These are phyloP conservation scores for Heterotis niloticus DNA, from an alignment of 2,113 vertebrate genomes.

Conservation along the genomic window DNA sequence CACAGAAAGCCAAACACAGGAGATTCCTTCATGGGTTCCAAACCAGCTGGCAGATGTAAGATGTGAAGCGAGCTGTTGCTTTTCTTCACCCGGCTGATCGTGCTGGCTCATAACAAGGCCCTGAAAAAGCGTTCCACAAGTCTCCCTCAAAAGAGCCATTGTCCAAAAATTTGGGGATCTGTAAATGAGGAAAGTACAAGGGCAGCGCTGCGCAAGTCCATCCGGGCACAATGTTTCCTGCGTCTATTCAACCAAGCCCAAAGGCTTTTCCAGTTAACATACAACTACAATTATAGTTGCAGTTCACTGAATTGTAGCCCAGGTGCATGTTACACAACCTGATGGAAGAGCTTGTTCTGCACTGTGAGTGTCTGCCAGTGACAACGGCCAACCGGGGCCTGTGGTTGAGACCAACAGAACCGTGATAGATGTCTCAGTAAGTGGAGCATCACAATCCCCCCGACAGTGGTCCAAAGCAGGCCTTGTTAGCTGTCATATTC, in stretches of 20 bases:
- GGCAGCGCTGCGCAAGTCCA: neutral
- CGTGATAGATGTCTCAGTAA: neutral
- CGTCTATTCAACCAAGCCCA: constrained; percentile 26
- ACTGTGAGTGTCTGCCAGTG: constrained; percentile 7
- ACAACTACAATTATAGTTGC: constrained; percentile 20
- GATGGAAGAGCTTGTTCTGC: constrained; percentile 9
- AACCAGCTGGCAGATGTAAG: neutral
- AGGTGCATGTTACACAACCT: constrained; percentile 22
- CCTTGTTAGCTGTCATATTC: no score
- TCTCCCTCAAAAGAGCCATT: constrained; percentile 27
- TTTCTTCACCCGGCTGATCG: constrained; percentile 12
- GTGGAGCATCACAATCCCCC: neutral
- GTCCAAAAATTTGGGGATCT: constrained; percentile 18
- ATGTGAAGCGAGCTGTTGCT: neutral
- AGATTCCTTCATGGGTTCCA: neutral
- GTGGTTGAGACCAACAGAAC: constrained; percentile 21
- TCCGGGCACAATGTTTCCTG: constrained; percentile 5
- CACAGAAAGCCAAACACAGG: neutral
- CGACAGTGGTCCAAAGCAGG: no score
- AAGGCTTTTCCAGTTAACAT: constrained; percentile 6
- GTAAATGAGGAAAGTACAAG: constrained; percentile 22
- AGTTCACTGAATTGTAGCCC: constrained; percentile 20
- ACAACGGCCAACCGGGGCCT: neutral
- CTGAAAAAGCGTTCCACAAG: neutral
- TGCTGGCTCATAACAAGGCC: constrained; percentile 2